These are phyloP conservation scores for Aspidiotus destructor DNA, from an alignment of 2,888 invertebrate genomes.

Conservation along the genomic window DNA sequence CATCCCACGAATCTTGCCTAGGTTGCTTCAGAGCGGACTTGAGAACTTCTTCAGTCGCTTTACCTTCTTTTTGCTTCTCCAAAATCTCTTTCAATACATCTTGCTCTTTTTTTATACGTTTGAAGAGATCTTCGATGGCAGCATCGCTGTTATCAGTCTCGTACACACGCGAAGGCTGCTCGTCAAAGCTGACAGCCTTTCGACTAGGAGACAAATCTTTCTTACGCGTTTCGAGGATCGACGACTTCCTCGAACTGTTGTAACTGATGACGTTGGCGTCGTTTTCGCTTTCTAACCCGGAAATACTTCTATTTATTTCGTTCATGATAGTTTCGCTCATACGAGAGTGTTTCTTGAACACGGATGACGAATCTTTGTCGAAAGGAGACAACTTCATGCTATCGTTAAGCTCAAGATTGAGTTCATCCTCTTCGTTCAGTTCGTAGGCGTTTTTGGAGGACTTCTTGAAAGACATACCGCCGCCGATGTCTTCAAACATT, in stretches of 20 bases:
- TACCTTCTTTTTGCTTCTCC: conserved; percentile 47
- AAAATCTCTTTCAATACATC: conserved; percentile 60
- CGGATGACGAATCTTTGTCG: neutral
- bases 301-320: conserved; percentile 18
- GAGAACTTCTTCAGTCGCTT: neutral
- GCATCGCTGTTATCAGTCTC: conserved; percentile 41
- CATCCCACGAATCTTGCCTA: too few species aligned
- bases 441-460: conserved; percentile 24
- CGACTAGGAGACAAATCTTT: neutral
- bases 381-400: conserved; percentile 26
- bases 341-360: conserved; percentile 19
- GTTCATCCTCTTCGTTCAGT: conserved; percentile 34
- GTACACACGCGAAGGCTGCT: conserved; percentile 19
- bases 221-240: conserved; percentile 26
- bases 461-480: neutral
- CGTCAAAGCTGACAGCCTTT: conserved; percentile 26
- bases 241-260: conserved; percentile 25
- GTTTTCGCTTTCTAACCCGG: conserved; percentile 14
- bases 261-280: conserved; percentile 19
- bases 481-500: neutral
- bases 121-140: conserved; percentile 54
- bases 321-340: conserved; percentile 16
- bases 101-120: conserved; percentile 57
- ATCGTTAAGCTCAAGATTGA: conserved; percentile 35
- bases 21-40: too few species aligned